Evolutionary conservation across 2,888 invertebrate species (phyloP).

Genomic region (Lasioglossum morio): DNA sequence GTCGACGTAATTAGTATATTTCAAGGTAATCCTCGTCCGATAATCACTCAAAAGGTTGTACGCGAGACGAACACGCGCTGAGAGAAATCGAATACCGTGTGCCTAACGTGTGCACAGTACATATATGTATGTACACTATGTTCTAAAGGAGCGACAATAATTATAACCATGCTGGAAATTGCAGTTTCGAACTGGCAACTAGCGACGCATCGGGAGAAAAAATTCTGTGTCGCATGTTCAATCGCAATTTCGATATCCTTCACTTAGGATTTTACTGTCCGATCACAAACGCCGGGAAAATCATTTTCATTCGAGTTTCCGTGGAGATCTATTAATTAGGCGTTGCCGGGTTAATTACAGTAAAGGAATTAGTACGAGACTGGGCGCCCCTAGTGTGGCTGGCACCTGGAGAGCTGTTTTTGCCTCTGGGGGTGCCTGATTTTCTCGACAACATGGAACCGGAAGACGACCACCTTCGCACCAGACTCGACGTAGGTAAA

Average conservation of each 20-base stretch:
- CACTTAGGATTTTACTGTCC: neutral
- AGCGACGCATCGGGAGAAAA: neutral
- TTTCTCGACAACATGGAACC: conserved; percentile 86
- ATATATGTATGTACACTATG: too few relatives aligned
- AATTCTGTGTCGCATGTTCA: neutral
- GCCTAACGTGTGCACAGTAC: neutral
- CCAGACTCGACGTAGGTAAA: conserved; percentile 78
- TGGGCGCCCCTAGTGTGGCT: conserved; percentile 90
- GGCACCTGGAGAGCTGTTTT: conserved; percentile 88
- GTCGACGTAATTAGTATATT: neutral
- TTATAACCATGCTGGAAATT: neutral
- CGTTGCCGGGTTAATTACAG: conserved; percentile 60
- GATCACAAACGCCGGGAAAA: neutral
- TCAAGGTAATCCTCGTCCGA: neutral
- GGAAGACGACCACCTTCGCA: conserved; percentile 77
- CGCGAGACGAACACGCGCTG: neutral
- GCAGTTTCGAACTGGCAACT: neutral
- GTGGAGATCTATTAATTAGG: neutral
- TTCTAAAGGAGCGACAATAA: neutral
- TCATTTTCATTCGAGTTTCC: neutral
- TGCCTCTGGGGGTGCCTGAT: conserved; percentile 87
- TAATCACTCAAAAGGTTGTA: neutral
- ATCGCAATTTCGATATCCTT: neutral
- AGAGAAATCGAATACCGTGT: neutral
- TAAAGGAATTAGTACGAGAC: conserved; percentile 85